Base-by-base conservation (phyloP, 2,113 vertebrate species). In the Excalfactoria chinensis region DNA sequence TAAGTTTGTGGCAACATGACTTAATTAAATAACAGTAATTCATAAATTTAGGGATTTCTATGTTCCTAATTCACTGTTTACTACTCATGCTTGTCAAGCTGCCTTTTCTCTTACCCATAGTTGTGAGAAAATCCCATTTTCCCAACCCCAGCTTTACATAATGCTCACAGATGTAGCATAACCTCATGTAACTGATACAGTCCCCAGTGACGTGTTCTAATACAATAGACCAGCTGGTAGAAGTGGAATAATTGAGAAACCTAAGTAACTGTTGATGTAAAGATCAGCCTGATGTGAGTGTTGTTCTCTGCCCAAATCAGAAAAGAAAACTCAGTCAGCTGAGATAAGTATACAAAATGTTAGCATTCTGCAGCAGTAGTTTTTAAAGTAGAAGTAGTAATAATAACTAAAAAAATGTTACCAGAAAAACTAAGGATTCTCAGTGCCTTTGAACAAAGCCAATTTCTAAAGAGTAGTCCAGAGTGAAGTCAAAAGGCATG, bases 211-310 rank as follows among this genome's bases (percentile, higher is more conserved):
- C 32, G 66, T 69, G 53, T 59, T 77, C 44, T 43, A 83, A 48
- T 83, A 58, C 70, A 96, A 91, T 59, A 76, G 28, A 37, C 83
- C 87, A 97, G 70, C 62, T 96, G 93, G 67, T 91, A 68, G 64
- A 93, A 93, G 63, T 82, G 59, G 46, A 88, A 78, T 86, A 90
- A 90, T 71, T 84, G 92, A 94, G 90, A 89, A 95, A 93, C 0
- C 0, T 95, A 76, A 91, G 82, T 94, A 96, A 94, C 80, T 81
- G 75, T 67, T 88, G 72, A 90, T 88, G 82, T 93, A 81, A 81
- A 64, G 74, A 53, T 66, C 80, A 51, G 68, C 72, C 69, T 86
- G 75, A 88, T 66, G 76, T 25, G n/a, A 85, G 67, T 40, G 43
- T 18, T 86, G 41, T 77, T 37, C 37, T 90, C 79, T 64, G 35